phyloP scores from a whole-genome alignment of 2,888 invertebrate genomes.

The Ryuthela nishihirai region DNA sequence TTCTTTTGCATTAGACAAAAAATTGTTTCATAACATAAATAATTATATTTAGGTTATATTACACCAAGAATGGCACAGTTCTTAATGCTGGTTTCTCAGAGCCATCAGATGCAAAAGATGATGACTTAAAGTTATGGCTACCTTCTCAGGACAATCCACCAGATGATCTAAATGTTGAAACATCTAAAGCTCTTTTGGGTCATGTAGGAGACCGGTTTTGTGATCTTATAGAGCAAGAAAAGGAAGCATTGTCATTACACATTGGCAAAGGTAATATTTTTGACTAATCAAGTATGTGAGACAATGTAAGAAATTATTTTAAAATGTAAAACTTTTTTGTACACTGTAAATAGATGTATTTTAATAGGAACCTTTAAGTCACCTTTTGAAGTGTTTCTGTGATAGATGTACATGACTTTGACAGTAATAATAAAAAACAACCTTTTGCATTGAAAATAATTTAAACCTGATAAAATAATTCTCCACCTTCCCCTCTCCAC shows the following conservation, averaged over 20 bases:
- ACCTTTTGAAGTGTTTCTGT: no score
- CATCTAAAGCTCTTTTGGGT: slow-evolving; percentile 78
- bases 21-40: not conserved
- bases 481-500: no score
- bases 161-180: slow-evolving; percentile 70
- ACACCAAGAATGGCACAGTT: slow-evolving; percentile 78
- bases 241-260: slow-evolving; percentile 58
- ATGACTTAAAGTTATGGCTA: slow-evolving; percentile 78
- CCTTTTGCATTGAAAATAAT: no score
- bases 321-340: no score
- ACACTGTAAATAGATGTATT: no score
- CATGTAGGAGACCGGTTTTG: slow-evolving; percentile 91
- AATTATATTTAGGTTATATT: slow-evolving; percentile 59
- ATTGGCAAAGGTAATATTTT: slow-evolving; percentile 21
- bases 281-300: not conserved
- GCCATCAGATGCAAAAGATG: slow-evolving; percentile 62
- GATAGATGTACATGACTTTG: no score
- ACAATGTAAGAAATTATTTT: no score
- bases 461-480: no score
- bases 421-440: no score
- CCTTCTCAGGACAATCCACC: slow-evolving; percentile 65
- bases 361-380: no score
- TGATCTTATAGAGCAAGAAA: slow-evolving; percentile 85
- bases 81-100: slow-evolving; percentile 92
- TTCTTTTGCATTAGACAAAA: no score